These are phyloP conservation scores for Oreohelix idahoensis DNA, from an alignment of 1,140 invertebrate species.

Conservation along the genomic window DNA sequence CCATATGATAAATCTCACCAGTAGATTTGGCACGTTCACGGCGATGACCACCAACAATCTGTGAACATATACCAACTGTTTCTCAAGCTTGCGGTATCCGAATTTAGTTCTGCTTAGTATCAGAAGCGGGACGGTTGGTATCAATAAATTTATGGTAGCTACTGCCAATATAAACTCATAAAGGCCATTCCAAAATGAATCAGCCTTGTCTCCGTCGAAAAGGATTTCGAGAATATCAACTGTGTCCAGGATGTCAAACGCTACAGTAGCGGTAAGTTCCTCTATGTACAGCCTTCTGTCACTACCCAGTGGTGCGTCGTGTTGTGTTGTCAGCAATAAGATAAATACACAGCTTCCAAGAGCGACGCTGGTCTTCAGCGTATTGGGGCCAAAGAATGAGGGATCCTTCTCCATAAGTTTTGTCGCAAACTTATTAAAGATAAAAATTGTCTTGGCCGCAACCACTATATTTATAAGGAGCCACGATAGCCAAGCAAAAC, in stretches of 20 bases:
- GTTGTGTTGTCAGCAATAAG: slow-evolving; percentile 76
- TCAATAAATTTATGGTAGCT: slow-evolving; percentile 76
- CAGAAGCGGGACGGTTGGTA: slow-evolving; percentile 76
- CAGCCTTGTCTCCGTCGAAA: slow-evolving; percentile 61
- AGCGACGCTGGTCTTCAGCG: slow-evolving; percentile 75
- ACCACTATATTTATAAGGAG: neutral
- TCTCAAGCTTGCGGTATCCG: slow-evolving; percentile 51
- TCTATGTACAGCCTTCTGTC: slow-evolving; percentile 73
- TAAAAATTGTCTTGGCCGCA: neutral
- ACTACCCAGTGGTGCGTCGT: slow-evolving; percentile 73
- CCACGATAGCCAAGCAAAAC: slow-evolving; percentile 8
- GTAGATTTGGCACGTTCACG: slow-evolving; percentile 77
- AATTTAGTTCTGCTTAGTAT: slow-evolving; percentile 73
- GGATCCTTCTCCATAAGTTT: slow-evolving; percentile 48
- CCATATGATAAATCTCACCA: slow-evolving; percentile 77
- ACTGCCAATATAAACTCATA: slow-evolving; percentile 74
- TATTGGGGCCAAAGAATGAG: slow-evolving; percentile 75
- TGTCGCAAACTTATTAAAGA: neutral
- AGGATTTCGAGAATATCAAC: slow-evolving; percentile 74
- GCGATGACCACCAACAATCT: slow-evolving; percentile 73
- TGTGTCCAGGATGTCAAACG: slow-evolving; percentile 77
- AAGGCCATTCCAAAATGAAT: slow-evolving; percentile 68
- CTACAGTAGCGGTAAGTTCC: slow-evolving; percentile 58
- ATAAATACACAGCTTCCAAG: slow-evolving; percentile 75
- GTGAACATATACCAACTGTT: slow-evolving; percentile 69